Evolutionary conservation across 2,797 vertebrate genomes (phyloP).

Genomic region (Tolypeutes matacus): DNA sequence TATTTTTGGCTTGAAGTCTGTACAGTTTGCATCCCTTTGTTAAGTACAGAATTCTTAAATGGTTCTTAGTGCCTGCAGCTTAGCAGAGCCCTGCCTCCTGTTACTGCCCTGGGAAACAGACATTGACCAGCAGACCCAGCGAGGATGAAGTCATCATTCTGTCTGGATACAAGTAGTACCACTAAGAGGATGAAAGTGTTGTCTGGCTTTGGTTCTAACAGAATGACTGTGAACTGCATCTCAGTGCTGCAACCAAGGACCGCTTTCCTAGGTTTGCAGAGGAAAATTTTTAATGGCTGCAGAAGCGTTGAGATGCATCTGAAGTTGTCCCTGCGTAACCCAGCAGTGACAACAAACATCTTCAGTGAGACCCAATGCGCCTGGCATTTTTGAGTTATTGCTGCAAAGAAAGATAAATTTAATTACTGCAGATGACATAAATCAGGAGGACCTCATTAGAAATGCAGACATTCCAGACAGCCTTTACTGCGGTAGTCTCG

Average conservation of each 20-base stretch:
- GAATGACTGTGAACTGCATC: background rate
- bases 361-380: constrained; percentile 26
- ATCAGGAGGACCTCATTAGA: constrained; percentile 86
- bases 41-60: background rate
- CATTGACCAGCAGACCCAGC: background rate
- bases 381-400: constrained; percentile 80
- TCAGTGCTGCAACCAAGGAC: background rate
- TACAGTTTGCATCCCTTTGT: background rate
- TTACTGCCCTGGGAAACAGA: background rate
- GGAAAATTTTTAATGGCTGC: background rate
- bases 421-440: constrained; percentile 89
- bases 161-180: background rate
- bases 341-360: background rate
- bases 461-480: constrained; percentile 81
- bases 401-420: constrained; percentile 77
- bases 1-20: background rate
- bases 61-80: background rate
- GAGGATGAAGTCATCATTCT: background rate
- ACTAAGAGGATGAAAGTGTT: background rate
- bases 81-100: no score
- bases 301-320: background rate
- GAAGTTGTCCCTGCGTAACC: background rate
- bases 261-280: background rate
- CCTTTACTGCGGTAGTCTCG: constrained; percentile 81
- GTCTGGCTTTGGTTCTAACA: background rate